Evolutionary conservation across 2,888 invertebrate species (phyloP).

Genomic region (Drosophila testacea): DNA sequence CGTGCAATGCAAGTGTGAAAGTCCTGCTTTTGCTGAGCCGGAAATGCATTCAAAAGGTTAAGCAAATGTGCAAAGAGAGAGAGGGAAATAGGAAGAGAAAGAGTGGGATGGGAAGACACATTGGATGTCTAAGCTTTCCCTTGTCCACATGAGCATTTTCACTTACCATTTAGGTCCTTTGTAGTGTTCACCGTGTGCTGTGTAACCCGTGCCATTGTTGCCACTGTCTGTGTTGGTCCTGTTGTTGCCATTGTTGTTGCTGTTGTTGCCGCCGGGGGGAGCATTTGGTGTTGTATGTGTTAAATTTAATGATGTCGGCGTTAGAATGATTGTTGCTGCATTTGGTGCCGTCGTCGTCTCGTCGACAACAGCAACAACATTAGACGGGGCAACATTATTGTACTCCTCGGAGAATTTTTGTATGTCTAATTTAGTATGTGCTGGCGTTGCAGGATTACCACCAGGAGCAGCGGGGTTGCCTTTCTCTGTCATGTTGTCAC

Average conservation of each 20-base stretch:
- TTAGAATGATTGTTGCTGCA: conserved; percentile 82
- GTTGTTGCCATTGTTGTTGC: conserved; percentile 17
- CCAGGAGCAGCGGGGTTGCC: conserved; percentile 30
- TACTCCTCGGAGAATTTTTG: conserved; percentile 74
- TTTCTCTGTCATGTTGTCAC: conserved; percentile 69
- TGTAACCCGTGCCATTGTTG: conserved; percentile 48
- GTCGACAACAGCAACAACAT: conserved; percentile 21
- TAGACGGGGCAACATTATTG: conserved; percentile 49
- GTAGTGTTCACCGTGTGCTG: conserved; percentile 70
- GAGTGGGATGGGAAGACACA: conserved; percentile 2
- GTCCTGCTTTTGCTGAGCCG: conserved; percentile 66
- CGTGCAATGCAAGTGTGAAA: conserved; percentile 70
- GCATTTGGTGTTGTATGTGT: conserved; percentile 70
- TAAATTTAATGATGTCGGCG: conserved; percentile 83
- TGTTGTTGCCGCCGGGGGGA: conserved; percentile 25
- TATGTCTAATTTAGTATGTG: conserved; percentile 82
- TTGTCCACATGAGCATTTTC: conserved; percentile 59
- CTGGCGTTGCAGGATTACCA: conserved; percentile 41
- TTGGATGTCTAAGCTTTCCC: conserved; percentile 27
- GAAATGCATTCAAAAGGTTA: conserved; percentile 79
- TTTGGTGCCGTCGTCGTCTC: conserved; percentile 62
- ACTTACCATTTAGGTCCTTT: conserved; percentile 84
- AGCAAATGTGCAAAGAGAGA: conserved; percentile 64
- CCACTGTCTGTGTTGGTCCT: conserved; percentile 37
- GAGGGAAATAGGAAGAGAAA: conserved; percentile 18